A percentile compares a stretch with the other conserved stretches of the same genome.
Evolutionary conservation across 2,113 vertebrate genomes (phyloP).

Genomic region (Sinocyclocheilus grahami): DNA sequence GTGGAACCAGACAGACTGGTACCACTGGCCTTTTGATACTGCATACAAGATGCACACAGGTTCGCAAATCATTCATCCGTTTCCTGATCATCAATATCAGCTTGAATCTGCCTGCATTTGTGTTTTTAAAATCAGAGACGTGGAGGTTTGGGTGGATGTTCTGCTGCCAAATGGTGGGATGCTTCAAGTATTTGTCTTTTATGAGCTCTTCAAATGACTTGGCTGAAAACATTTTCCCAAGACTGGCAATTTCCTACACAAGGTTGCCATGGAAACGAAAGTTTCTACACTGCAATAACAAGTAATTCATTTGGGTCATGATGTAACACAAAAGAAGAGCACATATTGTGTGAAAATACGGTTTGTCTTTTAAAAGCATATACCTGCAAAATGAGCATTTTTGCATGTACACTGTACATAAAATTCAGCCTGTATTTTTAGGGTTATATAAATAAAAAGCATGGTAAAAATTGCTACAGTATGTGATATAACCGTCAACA

Average conservation of each 20-base stretch:
- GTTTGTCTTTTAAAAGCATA: neutral
- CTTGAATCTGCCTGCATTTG: neutral
- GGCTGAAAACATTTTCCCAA: slow-evolving; percentile 42
- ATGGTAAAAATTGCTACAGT: neutral
- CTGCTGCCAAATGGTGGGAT: slow-evolving; percentile 23
- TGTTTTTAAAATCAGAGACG: slow-evolving; percentile 12
- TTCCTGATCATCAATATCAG: neutral
- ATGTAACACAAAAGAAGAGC: slow-evolving; percentile 62
- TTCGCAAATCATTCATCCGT: neutral
- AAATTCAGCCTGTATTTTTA: neutral
- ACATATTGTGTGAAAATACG: neutral
- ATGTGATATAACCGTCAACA: neutral
- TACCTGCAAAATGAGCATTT: neutral
- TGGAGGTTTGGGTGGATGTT: slow-evolving; percentile 2
- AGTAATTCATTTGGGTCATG: slow-evolving; percentile 71
- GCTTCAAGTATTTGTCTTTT: slow-evolving; percentile 44
- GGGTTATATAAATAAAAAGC: neutral
- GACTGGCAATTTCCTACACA: slow-evolving; percentile 48
- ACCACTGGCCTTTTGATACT: neutral
- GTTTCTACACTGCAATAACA: slow-evolving; percentile 62
- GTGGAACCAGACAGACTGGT: slow-evolving; percentile 26
- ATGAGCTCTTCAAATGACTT: slow-evolving; percentile 44
- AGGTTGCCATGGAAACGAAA: slow-evolving; percentile 74
- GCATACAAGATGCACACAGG: neutral
- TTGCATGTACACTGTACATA: neutral